Evolutionary conservation across 37 sponge, comb jelly and placozoan species (phyloP).

Genomic region (Dysidea cf. avara): DNA sequence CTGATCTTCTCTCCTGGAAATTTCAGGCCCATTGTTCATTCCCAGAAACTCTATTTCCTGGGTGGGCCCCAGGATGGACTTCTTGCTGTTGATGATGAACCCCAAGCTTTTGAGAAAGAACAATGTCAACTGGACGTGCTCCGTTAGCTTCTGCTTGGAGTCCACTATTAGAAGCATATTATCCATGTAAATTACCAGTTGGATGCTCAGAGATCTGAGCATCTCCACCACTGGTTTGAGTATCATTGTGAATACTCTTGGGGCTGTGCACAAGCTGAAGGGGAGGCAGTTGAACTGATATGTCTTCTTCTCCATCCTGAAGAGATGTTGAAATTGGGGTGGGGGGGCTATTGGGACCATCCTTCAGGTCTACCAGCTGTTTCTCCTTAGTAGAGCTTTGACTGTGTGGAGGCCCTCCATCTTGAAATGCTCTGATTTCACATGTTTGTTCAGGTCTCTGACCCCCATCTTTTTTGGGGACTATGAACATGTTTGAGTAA

Average conservation of each 20-base stretch:
- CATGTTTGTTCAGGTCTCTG: too few species aligned
- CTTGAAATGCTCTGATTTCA: too few species aligned
- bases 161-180: background rate
- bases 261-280: background rate
- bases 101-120: background rate
- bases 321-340: background rate
- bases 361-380: background rate
- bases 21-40: background rate
- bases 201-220: background rate
- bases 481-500: too few species aligned
- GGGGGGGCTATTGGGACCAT: background rate
- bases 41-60: too few species aligned
- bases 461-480: too few species aligned
- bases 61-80: background rate
- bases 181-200: background rate
- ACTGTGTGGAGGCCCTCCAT: too few species aligned
- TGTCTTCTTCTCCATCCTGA: background rate
- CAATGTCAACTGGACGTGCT: background rate
- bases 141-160: background rate
- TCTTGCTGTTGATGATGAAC: background rate
- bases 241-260: background rate
- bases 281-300: conserved; percentile 13
- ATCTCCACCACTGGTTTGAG: background rate
- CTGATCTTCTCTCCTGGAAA: too few species aligned
- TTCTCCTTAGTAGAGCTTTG: background rate